These are phyloP conservation scores for Lasius fuliginosus DNA, from an alignment of 2,888 invertebrate genomes.

Conservation along the genomic window DNA sequence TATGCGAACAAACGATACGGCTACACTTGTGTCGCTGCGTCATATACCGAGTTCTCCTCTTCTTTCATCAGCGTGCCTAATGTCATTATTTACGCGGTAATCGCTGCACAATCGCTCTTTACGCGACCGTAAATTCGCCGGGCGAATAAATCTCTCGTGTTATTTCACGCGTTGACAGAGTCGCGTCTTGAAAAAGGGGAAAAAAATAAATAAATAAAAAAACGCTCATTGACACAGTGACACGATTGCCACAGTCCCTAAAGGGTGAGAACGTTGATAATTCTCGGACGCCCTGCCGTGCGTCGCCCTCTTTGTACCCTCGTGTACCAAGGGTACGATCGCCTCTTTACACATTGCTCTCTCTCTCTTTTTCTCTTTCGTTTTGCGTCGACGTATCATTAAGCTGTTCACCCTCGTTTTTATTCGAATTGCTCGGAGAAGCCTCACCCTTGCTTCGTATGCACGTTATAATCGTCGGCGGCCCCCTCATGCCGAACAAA, in stretches of 20 bases:
- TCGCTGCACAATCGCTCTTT: slow-evolving; percentile 1
- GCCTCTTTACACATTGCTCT: slow-evolving; percentile 56
- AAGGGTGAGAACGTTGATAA: slow-evolving; percentile 64
- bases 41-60: slow-evolving; percentile 5
- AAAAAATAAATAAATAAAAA: slow-evolving; percentile 9
- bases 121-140: not conserved
- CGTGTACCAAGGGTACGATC: slow-evolving; percentile 50
- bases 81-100: slow-evolving; percentile 7
- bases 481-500: slow-evolving; percentile 70
- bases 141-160: slow-evolving; percentile 12
- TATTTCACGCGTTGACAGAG: slow-evolving; percentile 34
- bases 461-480: slow-evolving; percentile 66
- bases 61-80: slow-evolving; percentile 10
- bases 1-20: slow-evolving; percentile 33
- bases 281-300: slow-evolving; percentile 56
- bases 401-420: slow-evolving; percentile 73
- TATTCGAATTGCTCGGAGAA: slow-evolving; percentile 66
- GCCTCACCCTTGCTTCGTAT: slow-evolving; percentile 56
- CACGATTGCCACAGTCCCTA: slow-evolving; percentile 79
- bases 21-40: not conserved
- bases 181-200: slow-evolving; percentile 6
- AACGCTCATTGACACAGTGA: slow-evolving; percentile 81
- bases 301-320: slow-evolving; percentile 48
- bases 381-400: slow-evolving; percentile 60
- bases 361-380: slow-evolving; percentile 12